A percentile compares a stretch with the other conserved stretches of the same genome.
Conservation (phyloP, 2,888 invertebrate genomes). For the Polietes domitor region DNA sequence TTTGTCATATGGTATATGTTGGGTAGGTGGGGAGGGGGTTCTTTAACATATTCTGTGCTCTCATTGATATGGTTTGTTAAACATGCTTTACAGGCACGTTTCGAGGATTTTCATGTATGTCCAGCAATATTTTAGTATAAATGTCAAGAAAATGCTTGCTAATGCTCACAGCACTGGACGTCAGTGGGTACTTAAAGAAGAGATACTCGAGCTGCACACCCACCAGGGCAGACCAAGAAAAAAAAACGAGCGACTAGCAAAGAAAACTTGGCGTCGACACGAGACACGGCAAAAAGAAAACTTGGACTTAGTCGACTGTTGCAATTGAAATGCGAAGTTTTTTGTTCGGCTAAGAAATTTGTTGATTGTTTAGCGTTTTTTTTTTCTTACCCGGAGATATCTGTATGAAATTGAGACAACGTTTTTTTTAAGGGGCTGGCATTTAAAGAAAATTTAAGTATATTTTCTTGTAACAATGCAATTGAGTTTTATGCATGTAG, state of each 20-base stretch:
- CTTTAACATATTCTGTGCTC: conserved; percentile 3
- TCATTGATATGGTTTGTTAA: conserved; percentile 52
- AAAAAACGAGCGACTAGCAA: background rate
- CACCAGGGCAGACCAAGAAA: background rate
- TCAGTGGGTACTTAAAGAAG: background rate
- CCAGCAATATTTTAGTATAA: conserved; percentile 76
- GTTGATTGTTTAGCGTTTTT: conserved; percentile 15
- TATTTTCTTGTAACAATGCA: too few species aligned
- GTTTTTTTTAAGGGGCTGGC: too few species aligned
- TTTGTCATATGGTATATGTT: too few species aligned
- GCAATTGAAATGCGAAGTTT: conserved; percentile 31
- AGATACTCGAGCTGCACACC: background rate
- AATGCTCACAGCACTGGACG: conserved; percentile 16
- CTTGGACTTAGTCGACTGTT: conserved; percentile 6
- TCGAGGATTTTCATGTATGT: conserved; percentile 72
- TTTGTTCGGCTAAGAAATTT: background rate
- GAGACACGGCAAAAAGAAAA: background rate
- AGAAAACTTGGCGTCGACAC: conserved; percentile 47
- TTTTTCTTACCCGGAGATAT: background rate
- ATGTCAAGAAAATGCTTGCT: conserved; percentile 68
- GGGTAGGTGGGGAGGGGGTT: background rate
- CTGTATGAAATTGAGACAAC: background rate
- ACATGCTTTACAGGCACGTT: conserved; percentile 70
- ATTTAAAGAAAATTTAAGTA: too few species aligned
- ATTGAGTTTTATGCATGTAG: too few species aligned